Conservation (phyloP, 2,888 invertebrate genomes). For the Cryptus viduatorius region DNA sequence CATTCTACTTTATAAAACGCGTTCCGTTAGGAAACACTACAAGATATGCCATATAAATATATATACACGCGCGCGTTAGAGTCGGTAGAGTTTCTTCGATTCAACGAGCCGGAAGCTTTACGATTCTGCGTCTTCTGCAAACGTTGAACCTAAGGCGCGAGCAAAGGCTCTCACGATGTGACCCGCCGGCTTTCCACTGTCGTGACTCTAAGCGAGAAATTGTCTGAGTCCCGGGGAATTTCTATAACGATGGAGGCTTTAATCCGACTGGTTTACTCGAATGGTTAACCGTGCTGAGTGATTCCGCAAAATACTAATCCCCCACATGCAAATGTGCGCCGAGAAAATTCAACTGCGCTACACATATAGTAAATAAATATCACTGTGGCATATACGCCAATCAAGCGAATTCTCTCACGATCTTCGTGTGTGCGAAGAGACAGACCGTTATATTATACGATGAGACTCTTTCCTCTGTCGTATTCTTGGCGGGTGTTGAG, state of each 20-base stretch:
- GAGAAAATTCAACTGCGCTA: not conserved
- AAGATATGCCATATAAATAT: conserved; percentile 10
- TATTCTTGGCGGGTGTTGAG: conserved; percentile 54
- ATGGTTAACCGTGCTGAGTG: conserved; percentile 43
- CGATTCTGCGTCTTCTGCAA: conserved; percentile 46
- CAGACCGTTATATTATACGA: conserved; percentile 37
- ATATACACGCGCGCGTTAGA: conserved; percentile 7
- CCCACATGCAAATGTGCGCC: conserved; percentile 50
- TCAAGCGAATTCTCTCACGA: conserved; percentile 37
- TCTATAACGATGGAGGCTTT: conserved; percentile 25
- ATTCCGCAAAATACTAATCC: conserved; percentile 65
- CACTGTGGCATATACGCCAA: conserved; percentile 9
- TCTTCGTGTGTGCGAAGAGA: conserved; percentile 9
- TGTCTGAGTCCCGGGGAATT: conserved; percentile 39
- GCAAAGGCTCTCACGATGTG: conserved; percentile 44
- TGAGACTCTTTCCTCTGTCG: conserved; percentile 23
- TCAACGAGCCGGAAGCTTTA: conserved; percentile 64
- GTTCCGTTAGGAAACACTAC: conserved; percentile 11
- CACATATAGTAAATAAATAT: not conserved
- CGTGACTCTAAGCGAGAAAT: conserved; percentile 52
- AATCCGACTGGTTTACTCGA: conserved; percentile 63
- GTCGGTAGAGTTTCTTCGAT: conserved; percentile 49
- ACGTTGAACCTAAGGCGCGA: conserved; percentile 12
- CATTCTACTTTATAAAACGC: conserved; percentile 48
- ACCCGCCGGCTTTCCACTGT: conserved; percentile 50